Evolutionary conservation across 2,797 vertebrate genomes (phyloP).

Genomic region (Monodelphis domestica): DNA sequence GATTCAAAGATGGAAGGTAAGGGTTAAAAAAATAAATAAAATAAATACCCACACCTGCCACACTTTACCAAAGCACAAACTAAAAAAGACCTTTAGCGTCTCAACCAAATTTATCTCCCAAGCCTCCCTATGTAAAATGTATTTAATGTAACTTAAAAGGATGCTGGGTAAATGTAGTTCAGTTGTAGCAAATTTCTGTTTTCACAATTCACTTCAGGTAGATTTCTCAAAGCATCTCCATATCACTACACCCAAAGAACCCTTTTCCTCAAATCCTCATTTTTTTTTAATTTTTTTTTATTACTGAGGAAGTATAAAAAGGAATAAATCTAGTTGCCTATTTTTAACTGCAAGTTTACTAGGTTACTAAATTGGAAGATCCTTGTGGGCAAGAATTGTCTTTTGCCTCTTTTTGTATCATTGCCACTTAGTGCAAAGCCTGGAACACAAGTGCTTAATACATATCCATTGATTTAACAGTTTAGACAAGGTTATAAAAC

Average conservation of each 20-base stretch:
- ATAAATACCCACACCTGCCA: no score
- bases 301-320: conserved; percentile 1
- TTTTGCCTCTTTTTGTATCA: neutral
- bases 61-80: no score
- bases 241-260: conserved; percentile 17
- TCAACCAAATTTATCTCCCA: no score
- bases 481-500: neutral
- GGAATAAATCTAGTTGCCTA: conserved; percentile 25
- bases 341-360: conserved; percentile 30
- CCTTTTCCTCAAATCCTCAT: conserved; percentile 34
- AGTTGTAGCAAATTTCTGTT: no score
- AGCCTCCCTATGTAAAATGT: no score
- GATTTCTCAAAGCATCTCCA: conserved; percentile 35
- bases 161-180: no score
- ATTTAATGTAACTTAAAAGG: no score
- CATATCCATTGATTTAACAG: neutral
- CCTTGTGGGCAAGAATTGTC: neutral
- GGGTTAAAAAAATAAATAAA: no score
- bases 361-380: neutral
- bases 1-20: no score
- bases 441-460: neutral
- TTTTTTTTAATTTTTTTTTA: conserved; percentile 37
- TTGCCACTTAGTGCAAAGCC: neutral
- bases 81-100: no score
- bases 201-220: conserved; percentile 50